Conservation (phyloP, 2,113 vertebrate genomes). For the Myrmecobius fasciatus region DNA sequence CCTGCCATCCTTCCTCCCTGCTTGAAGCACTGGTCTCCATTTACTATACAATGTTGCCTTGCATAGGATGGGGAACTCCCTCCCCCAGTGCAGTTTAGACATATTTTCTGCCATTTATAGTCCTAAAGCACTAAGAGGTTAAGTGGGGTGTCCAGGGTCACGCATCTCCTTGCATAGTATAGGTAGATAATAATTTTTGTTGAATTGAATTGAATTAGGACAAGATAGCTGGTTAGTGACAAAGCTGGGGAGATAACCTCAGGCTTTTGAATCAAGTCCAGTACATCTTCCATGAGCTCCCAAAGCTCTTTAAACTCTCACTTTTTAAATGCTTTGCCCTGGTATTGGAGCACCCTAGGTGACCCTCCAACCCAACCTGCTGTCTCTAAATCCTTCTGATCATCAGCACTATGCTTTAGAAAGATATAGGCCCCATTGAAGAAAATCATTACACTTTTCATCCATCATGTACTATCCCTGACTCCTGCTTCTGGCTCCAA, state of each 20-base stretch:
- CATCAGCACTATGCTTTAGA: background rate
- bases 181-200: background rate
- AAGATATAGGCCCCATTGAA: background rate
- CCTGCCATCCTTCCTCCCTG: background rate
- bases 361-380: background rate
- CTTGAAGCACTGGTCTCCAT: background rate
- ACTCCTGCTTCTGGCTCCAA: constrained; percentile 36
- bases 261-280: background rate
- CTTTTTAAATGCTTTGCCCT: background rate
- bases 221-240: background rate
- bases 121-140: background rate
- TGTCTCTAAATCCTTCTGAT: background rate
- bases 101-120: background rate
- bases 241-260: background rate
- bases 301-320: background rate
- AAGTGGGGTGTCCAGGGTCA: background rate
- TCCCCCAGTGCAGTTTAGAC: background rate
- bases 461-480: constrained; percentile 8
- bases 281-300: background rate
- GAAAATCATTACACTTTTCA: background rate
- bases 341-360: background rate
- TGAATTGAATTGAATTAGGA: background rate
- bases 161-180: background rate
- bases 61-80: background rate
- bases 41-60: background rate